Conservation (phyloP, 2,888 invertebrate species). For the Stenchaetothrips biformis region DNA sequence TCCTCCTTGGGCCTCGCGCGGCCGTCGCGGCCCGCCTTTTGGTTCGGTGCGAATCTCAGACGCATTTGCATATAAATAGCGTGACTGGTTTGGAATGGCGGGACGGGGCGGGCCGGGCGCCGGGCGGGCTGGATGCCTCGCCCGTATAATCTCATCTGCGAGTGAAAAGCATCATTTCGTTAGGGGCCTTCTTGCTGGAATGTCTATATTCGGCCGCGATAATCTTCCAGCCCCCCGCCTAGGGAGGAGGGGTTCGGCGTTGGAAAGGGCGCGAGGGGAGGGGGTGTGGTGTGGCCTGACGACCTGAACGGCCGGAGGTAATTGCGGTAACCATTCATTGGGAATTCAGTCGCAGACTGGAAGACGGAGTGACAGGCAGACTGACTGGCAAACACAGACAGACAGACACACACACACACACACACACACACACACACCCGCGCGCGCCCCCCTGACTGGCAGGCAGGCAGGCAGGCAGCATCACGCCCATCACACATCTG, state of each 20-base stretch:
- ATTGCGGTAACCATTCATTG: neutral
- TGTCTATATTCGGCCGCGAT: neutral
- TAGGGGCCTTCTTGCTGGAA: slow-evolving; percentile 18
- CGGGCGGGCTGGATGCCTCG: neutral
- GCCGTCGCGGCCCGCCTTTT: neutral
- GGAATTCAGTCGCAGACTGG: neutral
- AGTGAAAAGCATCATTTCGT: slow-evolving; percentile 19
- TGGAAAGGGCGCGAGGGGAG: neutral
- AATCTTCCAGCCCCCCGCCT: neutral
- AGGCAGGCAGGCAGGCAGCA: neutral
- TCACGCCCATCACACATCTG: slow-evolving; percentile 22
- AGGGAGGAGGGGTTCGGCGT: neutral
- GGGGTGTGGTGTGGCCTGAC: neutral
- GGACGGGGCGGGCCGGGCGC: neutral
- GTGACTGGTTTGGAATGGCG: neutral
- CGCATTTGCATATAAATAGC: slow-evolving; percentile 23
- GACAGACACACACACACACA: neutral
- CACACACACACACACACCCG: too few species aligned
- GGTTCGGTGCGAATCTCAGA: slow-evolving; percentile 22
- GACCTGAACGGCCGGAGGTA: neutral
- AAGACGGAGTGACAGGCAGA: neutral
- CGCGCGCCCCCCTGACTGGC: neutral
- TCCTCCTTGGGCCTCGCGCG: neutral
- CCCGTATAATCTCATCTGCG: slow-evolving; percentile 8
- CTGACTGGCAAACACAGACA: neutral